These are phyloP conservation scores for Myocastor coypus DNA, from an alignment of 2,113 vertebrate genomes.

Conservation along the genomic window DNA sequence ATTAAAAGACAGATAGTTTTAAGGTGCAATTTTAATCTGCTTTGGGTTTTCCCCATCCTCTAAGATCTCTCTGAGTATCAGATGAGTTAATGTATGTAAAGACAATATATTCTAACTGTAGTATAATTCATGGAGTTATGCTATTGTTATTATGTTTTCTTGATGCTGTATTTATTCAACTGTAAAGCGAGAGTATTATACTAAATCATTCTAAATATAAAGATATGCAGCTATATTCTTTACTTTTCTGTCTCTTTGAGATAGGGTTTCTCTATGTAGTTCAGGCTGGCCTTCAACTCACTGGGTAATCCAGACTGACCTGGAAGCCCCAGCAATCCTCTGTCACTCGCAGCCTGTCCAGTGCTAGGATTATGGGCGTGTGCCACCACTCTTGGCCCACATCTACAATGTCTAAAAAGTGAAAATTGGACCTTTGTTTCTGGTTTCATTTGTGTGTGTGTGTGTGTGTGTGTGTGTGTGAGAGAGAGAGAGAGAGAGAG, in stretches of 20 bases:
- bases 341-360: background rate
- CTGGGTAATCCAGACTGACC: background rate
- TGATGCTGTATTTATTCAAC: slow-evolving; percentile 29
- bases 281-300: background rate
- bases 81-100: background rate
- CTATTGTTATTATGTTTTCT: slow-evolving; percentile 12
- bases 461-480: background rate
- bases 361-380: background rate
- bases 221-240: background rate
- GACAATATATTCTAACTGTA: background rate
- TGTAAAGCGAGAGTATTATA: slow-evolving; percentile 9
- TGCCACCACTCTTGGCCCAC: background rate
- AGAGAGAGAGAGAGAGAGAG: too few relatives aligned
- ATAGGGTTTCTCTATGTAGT: background rate
- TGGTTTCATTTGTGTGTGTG: background rate
- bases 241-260: background rate
- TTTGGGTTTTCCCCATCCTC: background rate
- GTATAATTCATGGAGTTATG: background rate
- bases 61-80: background rate
- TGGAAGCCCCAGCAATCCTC: background rate
- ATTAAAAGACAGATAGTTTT: background rate
- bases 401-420: background rate
- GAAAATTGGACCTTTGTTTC: background rate
- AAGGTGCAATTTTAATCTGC: background rate
- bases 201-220: slow-evolving; percentile 12